Conservation (phyloP, 53 echinoderm and acorn worm genomes). For the Arbacia lixula region DNA sequence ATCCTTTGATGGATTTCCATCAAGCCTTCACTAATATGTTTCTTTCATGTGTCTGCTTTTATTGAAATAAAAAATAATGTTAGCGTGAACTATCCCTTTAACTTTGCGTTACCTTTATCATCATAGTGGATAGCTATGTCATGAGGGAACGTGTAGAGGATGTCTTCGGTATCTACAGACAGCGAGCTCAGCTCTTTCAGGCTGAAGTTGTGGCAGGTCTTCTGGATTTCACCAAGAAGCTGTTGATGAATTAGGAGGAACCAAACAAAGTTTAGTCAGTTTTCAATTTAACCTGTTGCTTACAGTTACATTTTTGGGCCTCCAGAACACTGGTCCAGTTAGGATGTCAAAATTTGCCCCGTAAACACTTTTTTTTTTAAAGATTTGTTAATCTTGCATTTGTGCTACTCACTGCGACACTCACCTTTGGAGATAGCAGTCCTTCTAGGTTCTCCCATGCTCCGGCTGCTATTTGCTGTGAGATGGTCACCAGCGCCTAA, state of each 20-base stretch:
- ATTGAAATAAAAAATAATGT: background rate
- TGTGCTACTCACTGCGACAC: no score
- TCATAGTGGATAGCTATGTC: constrained; percentile 91
- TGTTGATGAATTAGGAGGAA: no score
- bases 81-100: background rate
- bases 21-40: no score
- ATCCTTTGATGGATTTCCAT: no score
- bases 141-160: constrained; percentile 81
- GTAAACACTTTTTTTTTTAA: no score
- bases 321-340: no score
- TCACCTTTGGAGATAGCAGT: constrained; percentile 79
- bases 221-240: constrained; percentile 66
- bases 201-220: constrained; percentile 57
- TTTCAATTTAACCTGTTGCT: no score
- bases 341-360: no score
- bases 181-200: constrained; percentile 66
- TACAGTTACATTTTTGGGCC: no score
- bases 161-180: constrained; percentile 62
- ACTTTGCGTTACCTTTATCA: constrained; percentile 70
- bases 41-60: no score
- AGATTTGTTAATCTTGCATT: no score
- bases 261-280: no score
- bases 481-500: constrained; percentile 82
- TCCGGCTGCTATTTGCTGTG: constrained; percentile 71
- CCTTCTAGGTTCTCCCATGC: constrained; percentile 72